Evolutionary conservation across 2,888 invertebrate genomes (phyloP), one percentile per base, ranked within the genome.

Genomic region (Timema podura): DNA sequence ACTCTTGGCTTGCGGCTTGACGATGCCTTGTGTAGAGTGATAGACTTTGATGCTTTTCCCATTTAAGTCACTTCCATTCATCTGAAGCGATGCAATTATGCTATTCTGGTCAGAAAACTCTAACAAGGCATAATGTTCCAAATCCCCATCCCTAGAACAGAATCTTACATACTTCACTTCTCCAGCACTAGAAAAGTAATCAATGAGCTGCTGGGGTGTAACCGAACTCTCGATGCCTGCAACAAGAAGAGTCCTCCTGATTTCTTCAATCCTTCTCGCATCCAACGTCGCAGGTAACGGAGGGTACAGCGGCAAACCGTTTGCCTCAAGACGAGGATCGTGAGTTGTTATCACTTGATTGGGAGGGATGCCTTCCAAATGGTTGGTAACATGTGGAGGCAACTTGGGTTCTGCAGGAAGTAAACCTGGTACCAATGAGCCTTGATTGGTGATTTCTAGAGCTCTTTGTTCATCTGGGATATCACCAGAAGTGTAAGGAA

Each of bases 391-490:
- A 81, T 97, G 94, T 10, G 93, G 88, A 7, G 98, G 98, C 76
- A 97, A 83, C 74, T 95, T 92, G 0, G 94, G 93, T 76, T 93
- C 93, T 2, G 91, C 89, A 5, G 90, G 86, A 77, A 89, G 89
- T 70, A 96, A 83, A 5, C 95, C 96, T 13, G 95, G 95, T 57
- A 95, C 92, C 76, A 95, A 86, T 0, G 93, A 92, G 0, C 95
- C 93, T 77, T 96, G 94, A 76, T 91, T 92, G 0, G 96, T 93
- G 83, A 96, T 90, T 80, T 96, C 96, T 74, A 98, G 81, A 0
- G 97, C 98, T 75, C 91, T 89, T 77, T 93, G 92, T 81, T 99
- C 98, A 80, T 98, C 98, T 0, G 98, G 98, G 78, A 98, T 97
- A 77, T 92, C 92, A 54, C 91, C 93, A 78, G 87, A 92, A 78